Conservation (phyloP, 2,797 vertebrate species). For the Betta splendens region DNA sequence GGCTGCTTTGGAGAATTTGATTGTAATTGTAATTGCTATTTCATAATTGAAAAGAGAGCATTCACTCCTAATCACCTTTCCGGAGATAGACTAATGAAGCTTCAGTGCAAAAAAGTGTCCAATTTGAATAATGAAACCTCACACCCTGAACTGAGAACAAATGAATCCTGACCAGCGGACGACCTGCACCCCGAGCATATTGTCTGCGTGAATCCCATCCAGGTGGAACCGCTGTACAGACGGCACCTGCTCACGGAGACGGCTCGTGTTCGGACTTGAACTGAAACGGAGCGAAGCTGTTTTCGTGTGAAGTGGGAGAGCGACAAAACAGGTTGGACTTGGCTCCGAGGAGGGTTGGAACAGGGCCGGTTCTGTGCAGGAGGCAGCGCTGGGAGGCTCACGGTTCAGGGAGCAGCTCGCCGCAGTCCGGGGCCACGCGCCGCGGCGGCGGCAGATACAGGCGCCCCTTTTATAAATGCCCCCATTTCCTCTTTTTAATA, state of each 20-base stretch:
- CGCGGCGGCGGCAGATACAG: constrained; percentile 45
- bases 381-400: constrained; percentile 36
- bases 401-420: constrained; percentile 64
- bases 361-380: constrained; percentile 45
- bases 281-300: constrained; percentile 46
- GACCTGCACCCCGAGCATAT: constrained; percentile 25
- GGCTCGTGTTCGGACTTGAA: constrained; percentile 50
- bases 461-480: constrained; percentile 69
- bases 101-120: constrained; percentile 26
- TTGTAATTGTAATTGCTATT: constrained; percentile 50
- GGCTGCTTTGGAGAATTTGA: constrained; percentile 40
- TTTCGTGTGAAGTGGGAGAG: constrained; percentile 53
- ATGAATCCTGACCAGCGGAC: constrained; percentile 41
- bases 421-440: constrained; percentile 50
- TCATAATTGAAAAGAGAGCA: constrained; percentile 54
- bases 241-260: constrained; percentile 52
- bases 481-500: constrained; percentile 80
- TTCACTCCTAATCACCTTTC: constrained; percentile 51
- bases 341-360: constrained; percentile 53
- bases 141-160: constrained; percentile 46
- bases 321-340: constrained; percentile 51
- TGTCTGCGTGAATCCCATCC: constrained; percentile 58
- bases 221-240: constrained; percentile 60
- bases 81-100: constrained; percentile 39
- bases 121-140: constrained; percentile 53